Conservation (phyloP, 2,113 vertebrate species). For the Chrysochloris asiatica region DNA sequence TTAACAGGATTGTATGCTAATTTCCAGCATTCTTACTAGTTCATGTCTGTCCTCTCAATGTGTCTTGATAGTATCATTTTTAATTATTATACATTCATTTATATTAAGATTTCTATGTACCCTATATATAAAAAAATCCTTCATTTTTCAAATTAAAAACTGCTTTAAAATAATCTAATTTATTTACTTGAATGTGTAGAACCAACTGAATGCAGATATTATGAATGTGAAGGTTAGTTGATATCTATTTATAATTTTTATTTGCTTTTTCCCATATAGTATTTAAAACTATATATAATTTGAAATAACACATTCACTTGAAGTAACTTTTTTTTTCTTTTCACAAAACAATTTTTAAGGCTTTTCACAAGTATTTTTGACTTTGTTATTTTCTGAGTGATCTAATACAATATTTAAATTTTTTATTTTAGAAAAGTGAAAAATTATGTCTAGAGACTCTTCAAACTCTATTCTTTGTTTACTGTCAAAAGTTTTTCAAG, state of each 20-base stretch:
- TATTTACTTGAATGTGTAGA: too few species aligned
- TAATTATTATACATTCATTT: neutral
- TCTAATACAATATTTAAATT: neutral
- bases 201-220: neutral
- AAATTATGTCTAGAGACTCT: neutral
- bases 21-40: neutral
- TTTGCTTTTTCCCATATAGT: neutral
- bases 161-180: neutral
- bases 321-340: neutral
- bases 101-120: neutral
- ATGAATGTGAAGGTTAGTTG: neutral
- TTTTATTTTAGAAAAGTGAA: neutral
- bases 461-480: neutral
- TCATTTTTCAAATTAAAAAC: neutral
- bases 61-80: neutral
- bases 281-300: neutral
- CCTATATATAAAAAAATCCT: neutral
- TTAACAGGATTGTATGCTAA: neutral
- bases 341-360: neutral
- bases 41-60: neutral
- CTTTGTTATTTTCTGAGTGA: neutral
- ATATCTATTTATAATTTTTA: too few species aligned
- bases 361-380: neutral
- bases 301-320: neutral
- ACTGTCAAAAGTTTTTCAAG: conserved; percentile 30